phyloP scores from a whole-genome alignment of 2,113 vertebrate genomes.

The Anhinga anhinga region DNA sequence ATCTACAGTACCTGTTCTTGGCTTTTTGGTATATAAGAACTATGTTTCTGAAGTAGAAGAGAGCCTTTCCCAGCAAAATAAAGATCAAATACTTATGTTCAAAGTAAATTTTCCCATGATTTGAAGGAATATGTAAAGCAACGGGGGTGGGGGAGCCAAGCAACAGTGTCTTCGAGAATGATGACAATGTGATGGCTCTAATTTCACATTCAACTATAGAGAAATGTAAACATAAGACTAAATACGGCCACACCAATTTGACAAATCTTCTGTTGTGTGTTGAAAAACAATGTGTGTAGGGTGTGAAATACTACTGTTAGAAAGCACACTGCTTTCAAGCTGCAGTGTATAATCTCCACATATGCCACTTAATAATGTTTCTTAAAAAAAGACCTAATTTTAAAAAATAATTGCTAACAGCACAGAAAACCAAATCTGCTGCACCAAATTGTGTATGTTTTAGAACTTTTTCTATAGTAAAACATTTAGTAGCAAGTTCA shows the following conservation, averaged over 20 bases:
- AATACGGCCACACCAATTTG: not conserved
- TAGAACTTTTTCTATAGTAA: not conserved
- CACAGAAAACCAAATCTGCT: not conserved
- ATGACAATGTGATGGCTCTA: not conserved
- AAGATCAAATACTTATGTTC: not conserved
- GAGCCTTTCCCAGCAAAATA: not conserved
- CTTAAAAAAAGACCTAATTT: not conserved
- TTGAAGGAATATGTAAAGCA: not conserved
- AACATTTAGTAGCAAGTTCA: constrained; percentile 20
- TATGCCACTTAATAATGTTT: not conserved
- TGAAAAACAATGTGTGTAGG: not conserved
- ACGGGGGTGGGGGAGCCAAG: not conserved
- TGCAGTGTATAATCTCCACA: not conserved
- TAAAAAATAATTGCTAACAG: not conserved
- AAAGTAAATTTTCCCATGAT: not conserved
- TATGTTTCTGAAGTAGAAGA: not conserved
- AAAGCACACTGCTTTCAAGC: not conserved
- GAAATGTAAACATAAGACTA: not conserved
- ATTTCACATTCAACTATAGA: not conserved
- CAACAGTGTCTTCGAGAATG: not conserved
- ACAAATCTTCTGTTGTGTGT: not conserved
- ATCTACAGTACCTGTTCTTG: not conserved
- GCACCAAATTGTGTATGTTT: not conserved
- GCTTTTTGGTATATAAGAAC: not conserved
- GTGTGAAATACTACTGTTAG: not conserved